Conservation (phyloP, 1,140 invertebrate species). For the Musca vetustissima region DNA sequence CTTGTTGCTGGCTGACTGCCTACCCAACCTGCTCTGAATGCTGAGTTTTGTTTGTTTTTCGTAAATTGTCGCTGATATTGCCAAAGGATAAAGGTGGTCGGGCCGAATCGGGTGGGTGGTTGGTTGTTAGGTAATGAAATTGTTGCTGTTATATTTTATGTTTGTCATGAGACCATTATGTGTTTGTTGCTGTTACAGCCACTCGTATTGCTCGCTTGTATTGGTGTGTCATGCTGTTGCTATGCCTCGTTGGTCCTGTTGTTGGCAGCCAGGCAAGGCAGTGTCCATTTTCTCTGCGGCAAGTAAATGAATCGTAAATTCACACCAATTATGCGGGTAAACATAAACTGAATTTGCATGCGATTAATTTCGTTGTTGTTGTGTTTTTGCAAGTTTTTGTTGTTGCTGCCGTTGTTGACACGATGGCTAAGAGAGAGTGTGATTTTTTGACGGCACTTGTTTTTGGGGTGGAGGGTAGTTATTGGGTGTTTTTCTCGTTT, state of each 20-base stretch:
- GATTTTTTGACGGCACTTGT: too few species aligned
- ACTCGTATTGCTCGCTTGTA: too few species aligned
- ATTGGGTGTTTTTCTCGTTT: not conserved
- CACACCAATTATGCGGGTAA: constrained; percentile 31
- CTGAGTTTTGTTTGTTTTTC: not conserved
- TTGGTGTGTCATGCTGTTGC: too few species aligned
- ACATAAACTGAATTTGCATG: constrained; percentile 32
- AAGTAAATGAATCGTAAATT: constrained; percentile 32
- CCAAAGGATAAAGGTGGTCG: too few species aligned
- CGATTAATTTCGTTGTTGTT: constrained; percentile 19
- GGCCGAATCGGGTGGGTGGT: not conserved
- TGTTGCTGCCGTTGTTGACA: not conserved
- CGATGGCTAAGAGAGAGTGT: not conserved
- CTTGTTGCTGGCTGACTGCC: too few species aligned
- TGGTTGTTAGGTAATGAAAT: not conserved
- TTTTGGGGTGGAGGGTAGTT: too few species aligned
- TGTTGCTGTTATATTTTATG: constrained; percentile 11
- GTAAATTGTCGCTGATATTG: not conserved
- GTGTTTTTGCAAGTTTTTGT: not conserved
- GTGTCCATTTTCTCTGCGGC: constrained; percentile 18
- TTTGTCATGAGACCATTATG: constrained; percentile 9
- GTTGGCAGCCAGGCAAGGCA: too few species aligned
- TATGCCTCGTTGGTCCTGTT: too few species aligned
- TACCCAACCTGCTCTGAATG: not conserved
- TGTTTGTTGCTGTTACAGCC: not conserved